Percentiles rank a stretch among this genome's conserved stretches.
These are phyloP conservation scores for Malacosoma neustria DNA, from an alignment of 2,888 invertebrate species.

Conservation along the genomic window DNA sequence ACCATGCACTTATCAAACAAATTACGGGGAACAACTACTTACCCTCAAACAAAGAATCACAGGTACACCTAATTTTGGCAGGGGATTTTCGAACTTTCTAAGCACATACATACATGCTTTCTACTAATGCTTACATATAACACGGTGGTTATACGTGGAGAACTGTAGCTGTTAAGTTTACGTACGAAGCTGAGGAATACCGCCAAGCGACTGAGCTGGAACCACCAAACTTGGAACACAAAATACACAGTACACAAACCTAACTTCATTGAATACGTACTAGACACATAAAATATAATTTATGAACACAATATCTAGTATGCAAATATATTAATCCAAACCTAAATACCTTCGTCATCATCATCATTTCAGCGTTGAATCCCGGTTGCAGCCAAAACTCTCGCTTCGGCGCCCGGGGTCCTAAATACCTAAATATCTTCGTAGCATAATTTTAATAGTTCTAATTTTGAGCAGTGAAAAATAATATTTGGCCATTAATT, in stretches of 20 bases:
- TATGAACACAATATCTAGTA: no score
- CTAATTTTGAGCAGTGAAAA: no score
- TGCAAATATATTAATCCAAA: no score
- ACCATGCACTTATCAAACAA: constrained; percentile 28
- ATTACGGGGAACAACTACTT: constrained; percentile 53
- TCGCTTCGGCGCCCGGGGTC: no score
- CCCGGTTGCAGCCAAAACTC: no score
- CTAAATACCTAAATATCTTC: no score
- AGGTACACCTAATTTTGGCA: constrained; percentile 48
- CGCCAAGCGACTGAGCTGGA: constrained; percentile 39
- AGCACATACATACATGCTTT: constrained; percentile 61
- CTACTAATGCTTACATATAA: constrained; percentile 68
- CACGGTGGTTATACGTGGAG: constrained; percentile 42
- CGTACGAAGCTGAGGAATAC: constrained; percentile 35
- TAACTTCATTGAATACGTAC: constrained; percentile 7
- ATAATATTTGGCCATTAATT: no score
- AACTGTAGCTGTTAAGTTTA: constrained; percentile 31
- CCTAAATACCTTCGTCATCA: no score
- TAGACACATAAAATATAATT: no score
- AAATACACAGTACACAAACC: constrained; percentile 31
- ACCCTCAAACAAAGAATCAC: constrained; percentile 44
- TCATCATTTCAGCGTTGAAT: no score
- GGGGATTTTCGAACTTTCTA: constrained; percentile 42
- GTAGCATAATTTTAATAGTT: no score
- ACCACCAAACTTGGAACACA: constrained; percentile 15